Conservation (phyloP, 2,888 invertebrate genomes). For the Luperina testacea region DNA sequence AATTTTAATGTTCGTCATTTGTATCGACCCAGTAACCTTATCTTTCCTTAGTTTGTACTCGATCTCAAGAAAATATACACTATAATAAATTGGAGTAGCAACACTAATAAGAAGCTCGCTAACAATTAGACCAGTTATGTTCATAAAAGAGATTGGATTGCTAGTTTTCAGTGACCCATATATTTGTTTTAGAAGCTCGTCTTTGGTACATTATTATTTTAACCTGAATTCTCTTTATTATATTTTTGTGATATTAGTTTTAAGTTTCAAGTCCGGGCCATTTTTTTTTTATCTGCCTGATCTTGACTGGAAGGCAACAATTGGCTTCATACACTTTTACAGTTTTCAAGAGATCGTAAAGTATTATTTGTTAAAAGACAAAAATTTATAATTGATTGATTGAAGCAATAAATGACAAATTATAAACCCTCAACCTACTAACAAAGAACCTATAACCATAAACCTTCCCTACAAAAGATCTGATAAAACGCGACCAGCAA, state of each 20-base stretch:
- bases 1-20: background rate
- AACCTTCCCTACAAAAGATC: slow-evolving; percentile 4
- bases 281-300: background rate
- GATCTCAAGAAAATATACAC: slow-evolving; percentile 3
- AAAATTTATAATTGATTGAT: background rate
- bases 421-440: background rate
- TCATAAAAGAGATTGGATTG: slow-evolving; percentile 43
- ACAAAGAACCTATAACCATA: background rate
- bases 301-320: background rate
- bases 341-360: background rate
- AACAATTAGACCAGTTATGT: slow-evolving; percentile 48
- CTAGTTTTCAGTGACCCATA: slow-evolving; percentile 33
- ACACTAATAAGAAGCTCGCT: slow-evolving; percentile 34
- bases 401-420: background rate
- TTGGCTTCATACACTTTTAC: background rate
- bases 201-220: background rate
- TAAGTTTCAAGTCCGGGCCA: background rate
- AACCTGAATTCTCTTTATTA: background rate
- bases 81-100: slow-evolving; percentile 19
- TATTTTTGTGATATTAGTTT: background rate
- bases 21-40: slow-evolving; percentile 8
- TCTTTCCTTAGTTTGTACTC: slow-evolving; percentile 14
- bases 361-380: background rate
- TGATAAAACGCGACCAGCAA: background rate
- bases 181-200: slow-evolving; percentile 5